Percentiles rank a stretch among this genome's conserved stretches.
phyloP scores from a whole-genome alignment of 2,113 vertebrate species.

The Podarcis raffonei region DNA sequence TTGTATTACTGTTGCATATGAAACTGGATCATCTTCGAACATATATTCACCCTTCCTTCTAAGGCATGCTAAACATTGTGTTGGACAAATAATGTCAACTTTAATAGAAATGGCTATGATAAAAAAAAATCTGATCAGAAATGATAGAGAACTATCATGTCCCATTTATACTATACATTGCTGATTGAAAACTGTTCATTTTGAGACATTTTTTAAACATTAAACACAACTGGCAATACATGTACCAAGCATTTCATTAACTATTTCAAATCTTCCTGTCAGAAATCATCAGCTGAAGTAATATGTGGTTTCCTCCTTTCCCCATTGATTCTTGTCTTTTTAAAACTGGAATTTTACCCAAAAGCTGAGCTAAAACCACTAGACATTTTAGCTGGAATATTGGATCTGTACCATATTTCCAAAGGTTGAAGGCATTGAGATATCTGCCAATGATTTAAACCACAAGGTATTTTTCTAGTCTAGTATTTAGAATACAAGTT shows the following conservation, averaged over 20 bases:
- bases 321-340: conserved; percentile 32
- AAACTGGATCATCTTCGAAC: neutral
- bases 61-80: neutral
- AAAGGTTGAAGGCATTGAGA: conserved; percentile 62
- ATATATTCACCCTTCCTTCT: neutral
- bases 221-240: conserved; percentile 48
- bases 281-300: conserved; percentile 62
- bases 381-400: conserved; percentile 65
- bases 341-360: conserved; percentile 56
- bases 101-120: neutral
- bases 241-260: conserved; percentile 40
- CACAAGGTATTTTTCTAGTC: conserved; percentile 66
- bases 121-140: conserved; percentile 28
- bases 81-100: conserved; percentile 12
- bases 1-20: neutral
- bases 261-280: conserved; percentile 53
- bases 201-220: conserved; percentile 31
- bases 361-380: conserved; percentile 68
- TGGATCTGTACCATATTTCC: conserved; percentile 70
- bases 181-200: conserved; percentile 34
- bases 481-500: conserved; percentile 66
- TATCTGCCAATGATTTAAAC: conserved; percentile 66
- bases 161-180: neutral
- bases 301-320: conserved; percentile 48
- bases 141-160: neutral